These are phyloP conservation scores for Spodoptera litura DNA, from an alignment of 1,140 invertebrate genomes.

Conservation along the genomic window DNA sequence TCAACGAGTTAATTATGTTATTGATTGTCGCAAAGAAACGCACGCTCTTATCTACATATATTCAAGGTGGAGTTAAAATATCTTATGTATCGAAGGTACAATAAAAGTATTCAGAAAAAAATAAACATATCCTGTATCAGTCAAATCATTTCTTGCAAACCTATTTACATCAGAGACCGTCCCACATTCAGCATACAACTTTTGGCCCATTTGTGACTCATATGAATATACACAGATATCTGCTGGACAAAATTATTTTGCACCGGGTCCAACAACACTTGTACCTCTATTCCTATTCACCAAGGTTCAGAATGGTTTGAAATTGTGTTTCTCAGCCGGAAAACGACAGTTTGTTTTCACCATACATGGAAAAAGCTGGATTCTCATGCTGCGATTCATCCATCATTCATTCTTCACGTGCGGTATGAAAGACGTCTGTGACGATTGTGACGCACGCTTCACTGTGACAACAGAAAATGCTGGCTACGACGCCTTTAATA, in stretches of 20 bases:
- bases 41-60: too few species aligned
- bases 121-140: background rate
- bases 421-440: slow-evolving; percentile 80
- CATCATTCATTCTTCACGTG: slow-evolving; percentile 79
- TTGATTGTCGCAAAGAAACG: too few species aligned
- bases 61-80: background rate
- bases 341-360: slow-evolving; percentile 56
- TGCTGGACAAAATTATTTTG: slow-evolving; percentile 54
- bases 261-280: slow-evolving; percentile 3
- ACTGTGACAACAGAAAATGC: slow-evolving; percentile 61
- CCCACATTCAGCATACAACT: slow-evolving; percentile 74
- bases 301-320: slow-evolving; percentile 55
- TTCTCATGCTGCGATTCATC: slow-evolving; percentile 74
- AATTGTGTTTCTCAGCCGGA: slow-evolving; percentile 12
- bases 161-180: slow-evolving; percentile 64
- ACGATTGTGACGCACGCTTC: slow-evolving; percentile 78
- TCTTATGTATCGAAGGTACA: background rate
- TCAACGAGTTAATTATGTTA: too few species aligned
- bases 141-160: slow-evolving; percentile 45
- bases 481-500: slow-evolving; percentile 55
- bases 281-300: slow-evolving; percentile 17
- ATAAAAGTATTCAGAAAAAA: background rate
- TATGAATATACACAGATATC: slow-evolving; percentile 76
- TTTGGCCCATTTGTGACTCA: slow-evolving; percentile 78
- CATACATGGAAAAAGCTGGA: slow-evolving; percentile 73